Base-by-base conservation (phyloP, 2,113 vertebrate genomes). In the Pleuronectes platessa region DNA sequence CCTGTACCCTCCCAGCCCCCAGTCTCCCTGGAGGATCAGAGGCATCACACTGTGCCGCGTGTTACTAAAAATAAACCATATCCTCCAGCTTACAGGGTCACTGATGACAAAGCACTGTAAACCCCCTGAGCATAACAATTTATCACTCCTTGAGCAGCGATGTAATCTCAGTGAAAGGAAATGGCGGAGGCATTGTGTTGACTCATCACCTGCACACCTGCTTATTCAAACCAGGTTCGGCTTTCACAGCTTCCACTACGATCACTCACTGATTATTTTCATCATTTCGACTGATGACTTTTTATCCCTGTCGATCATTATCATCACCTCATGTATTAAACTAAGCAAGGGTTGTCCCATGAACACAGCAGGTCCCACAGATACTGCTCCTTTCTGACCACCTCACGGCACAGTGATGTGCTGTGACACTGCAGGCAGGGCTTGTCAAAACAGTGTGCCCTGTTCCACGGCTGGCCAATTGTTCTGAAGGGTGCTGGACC, bases 401-500 rank as follows among this genome's bases (percentile, higher is more conserved):
- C 73, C 75, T 81, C 89, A 88, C 85, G 74, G 85, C 81, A 87
- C 76, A 23, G 81, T 92, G 91, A 92, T 87, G 83, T 78, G 75
- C 81, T 88, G 83, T 86, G 91, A 90, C 90, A 92, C 81, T 78
- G 87, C 85, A 87, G 78, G 86, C 90, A 90, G 85, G 64, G 72
- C 68, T 88, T 91, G 91, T 92, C 90, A 92, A 88, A 93, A 90
- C 85, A 90, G 74, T 68, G 71, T 79, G 76, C 74, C 63, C 79
- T 80, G 85, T 79, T 91, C 80, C 78, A 75, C 10, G 56, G 71
- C 75, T 75, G 74, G 72, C 81, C 85, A 85, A 93, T 91, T 89
- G 88, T 92, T 91, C 88, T 91, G 92, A 92, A 86, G 83, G 89
- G 66, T 88, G 84, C 86, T 90, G 90, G 87, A 88, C 88, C 83